Percentiles rank a stretch among this genome's conserved stretches.
Conservation (phyloP, 2,888 invertebrate genomes). For the Drosophila eohydei region DNA sequence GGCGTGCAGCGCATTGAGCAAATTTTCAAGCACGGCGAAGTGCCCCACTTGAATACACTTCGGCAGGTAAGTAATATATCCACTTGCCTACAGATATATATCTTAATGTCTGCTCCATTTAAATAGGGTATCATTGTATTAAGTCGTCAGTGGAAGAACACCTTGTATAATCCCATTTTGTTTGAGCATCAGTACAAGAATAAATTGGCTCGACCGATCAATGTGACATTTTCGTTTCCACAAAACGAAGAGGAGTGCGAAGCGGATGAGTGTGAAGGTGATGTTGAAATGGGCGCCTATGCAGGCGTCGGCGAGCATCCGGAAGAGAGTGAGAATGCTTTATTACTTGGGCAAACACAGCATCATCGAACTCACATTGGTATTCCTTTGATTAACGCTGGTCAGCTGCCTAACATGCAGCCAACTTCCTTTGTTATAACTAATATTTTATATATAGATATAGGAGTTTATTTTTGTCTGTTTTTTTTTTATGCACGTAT, state of each 20-base stretch:
- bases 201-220: constrained; percentile 92
- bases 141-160: constrained; percentile 98
- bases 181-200: constrained; percentile 95
- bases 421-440: constrained; percentile 68
- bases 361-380: constrained; percentile 85
- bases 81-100: neutral
- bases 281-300: constrained; percentile 82
- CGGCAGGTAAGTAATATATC: constrained; percentile 88
- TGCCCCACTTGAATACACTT: constrained; percentile 94
- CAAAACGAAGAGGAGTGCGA: constrained; percentile 89
- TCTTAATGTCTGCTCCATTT: neutral
- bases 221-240: constrained; percentile 94
- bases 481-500: constrained; percentile 50
- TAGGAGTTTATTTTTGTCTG: constrained; percentile 15
- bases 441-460: constrained; percentile 43
- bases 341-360: constrained; percentile 85
- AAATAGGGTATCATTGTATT: constrained; percentile 96
- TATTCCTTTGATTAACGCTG: constrained; percentile 85
- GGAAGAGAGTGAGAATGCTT: constrained; percentile 85
- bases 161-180: constrained; percentile 95
- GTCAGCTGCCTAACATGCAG: constrained; percentile 46
- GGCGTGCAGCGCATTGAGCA: constrained; percentile 92
- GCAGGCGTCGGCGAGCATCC: constrained; percentile 83
- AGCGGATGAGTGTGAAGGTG: constrained; percentile 84
- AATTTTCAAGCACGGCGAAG: constrained; percentile 92